phyloP scores from a whole-genome alignment of 64 coral and sea anemone species.

The Hydrozoanthus tunicans region DNA sequence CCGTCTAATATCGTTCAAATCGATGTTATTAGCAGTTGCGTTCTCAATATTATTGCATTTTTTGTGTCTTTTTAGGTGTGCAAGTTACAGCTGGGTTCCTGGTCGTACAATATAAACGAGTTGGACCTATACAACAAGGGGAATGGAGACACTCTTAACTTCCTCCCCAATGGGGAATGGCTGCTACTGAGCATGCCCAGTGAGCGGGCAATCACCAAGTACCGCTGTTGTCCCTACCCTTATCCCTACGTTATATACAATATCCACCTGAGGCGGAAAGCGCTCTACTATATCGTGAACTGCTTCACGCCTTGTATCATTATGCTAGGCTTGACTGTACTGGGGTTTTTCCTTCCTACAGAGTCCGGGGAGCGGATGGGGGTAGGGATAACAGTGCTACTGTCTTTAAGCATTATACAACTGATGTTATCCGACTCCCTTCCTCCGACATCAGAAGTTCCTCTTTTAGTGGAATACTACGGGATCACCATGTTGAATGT shows the following conservation, averaged over 20 bases:
- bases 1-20: too few species aligned
- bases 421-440: slow-evolving; percentile 86
- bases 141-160: slow-evolving; percentile 72
- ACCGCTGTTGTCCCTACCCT: slow-evolving; percentile 77
- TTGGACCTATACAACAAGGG: slow-evolving; percentile 70
- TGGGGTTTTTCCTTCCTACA: slow-evolving; percentile 76
- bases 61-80: slow-evolving; percentile 54
- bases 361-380: slow-evolving; percentile 91
- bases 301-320: slow-evolving; percentile 90
- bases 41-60: neutral
- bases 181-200: slow-evolving; percentile 81
- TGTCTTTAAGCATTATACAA: slow-evolving; percentile 90
- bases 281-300: slow-evolving; percentile 86
- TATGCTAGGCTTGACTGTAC: slow-evolving; percentile 83
- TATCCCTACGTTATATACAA: slow-evolving; percentile 80
- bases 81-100: slow-evolving; percentile 78
- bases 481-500: slow-evolving; percentile 91
- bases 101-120: slow-evolving; percentile 80
- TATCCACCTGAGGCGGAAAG: slow-evolving; percentile 76
- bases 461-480: slow-evolving; percentile 87
- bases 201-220: slow-evolving; percentile 72
- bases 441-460: slow-evolving; percentile 79
- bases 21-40: too few species aligned
- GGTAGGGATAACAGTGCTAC: slow-evolving; percentile 85
- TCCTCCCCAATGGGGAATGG: slow-evolving; percentile 92